Base-by-base conservation (phyloP, 2,797 vertebrate species). In the Sebastes umbrosus region DNA sequence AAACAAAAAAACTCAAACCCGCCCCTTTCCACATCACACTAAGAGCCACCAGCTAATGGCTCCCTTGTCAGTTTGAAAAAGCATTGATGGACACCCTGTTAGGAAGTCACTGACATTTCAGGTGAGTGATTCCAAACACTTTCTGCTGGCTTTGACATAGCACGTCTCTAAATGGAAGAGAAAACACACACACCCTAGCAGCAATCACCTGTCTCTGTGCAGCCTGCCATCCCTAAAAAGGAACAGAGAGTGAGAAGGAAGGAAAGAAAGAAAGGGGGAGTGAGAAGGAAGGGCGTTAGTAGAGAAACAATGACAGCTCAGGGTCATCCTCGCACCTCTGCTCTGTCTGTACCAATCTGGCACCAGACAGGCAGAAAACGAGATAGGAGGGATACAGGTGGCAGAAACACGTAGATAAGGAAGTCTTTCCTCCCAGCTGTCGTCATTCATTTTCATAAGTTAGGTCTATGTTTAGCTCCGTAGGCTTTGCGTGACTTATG, bases 281-380 rank as follows among this genome's bases (percentile, higher is more conserved):
- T 16, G 29, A 75, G 69, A 75, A 75, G 68, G 69, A 84, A 84
- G 66, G 72, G 72, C 36, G 50, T 81, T 74, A 62, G 79, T 43
- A 59, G 77, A 68, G 83, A 88, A 91, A 94, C 93, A 93, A 90
- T 93, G 93, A 94, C 91, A 91, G 90, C 88, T 93, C 87, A 88
- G 92, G 93, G 94, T 94, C 90, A 89, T 81, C 58, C 50, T 71
- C n/a, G 57, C 91, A 88, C 88, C 85, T 88, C 88, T 83, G 79
- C 85, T 89, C 84, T 62, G 77, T 86, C 85, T 86, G 77, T 50
- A 68, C 71, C 78, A 75, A 83, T 84, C 83, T 87, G 80, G 63
- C 80, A 87, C 63, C 74, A 85, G 89, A 87, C 84, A 87, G 86
- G 65, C 85, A 87, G 83, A 83, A 87, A 82, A 85, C 36, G 3